phyloP scores from a whole-genome alignment of 92 coral and sea anemone genomes.

The Blastomussa wellsi region DNA sequence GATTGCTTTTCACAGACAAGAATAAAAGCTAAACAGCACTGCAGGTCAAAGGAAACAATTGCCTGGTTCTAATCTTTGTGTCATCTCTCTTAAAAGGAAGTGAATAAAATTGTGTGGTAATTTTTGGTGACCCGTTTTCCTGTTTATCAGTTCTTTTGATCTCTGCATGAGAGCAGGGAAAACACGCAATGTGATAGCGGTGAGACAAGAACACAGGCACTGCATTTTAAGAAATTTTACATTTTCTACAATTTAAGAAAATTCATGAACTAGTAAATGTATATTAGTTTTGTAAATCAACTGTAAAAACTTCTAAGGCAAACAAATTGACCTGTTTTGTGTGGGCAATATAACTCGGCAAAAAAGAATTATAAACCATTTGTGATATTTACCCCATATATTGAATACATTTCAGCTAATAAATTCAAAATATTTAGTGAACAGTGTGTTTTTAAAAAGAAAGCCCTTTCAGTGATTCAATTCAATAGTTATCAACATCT shows the following conservation, averaged over 20 bases:
- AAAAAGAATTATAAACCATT: background rate
- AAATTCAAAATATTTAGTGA: background rate
- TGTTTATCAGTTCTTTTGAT: slow-evolving; percentile 19
- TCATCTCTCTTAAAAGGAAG: slow-evolving; percentile 24
- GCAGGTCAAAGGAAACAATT: background rate
- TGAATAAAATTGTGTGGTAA: background rate
- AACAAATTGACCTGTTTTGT: background rate
- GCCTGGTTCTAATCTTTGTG: background rate
- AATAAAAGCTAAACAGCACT: background rate
- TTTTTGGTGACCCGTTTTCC: slow-evolving; percentile 28
- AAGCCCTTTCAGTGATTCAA: background rate
- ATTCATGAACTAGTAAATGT: background rate
- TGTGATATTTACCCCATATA: background rate
- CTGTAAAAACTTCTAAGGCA: background rate
- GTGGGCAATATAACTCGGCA: background rate
- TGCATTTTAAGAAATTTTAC: background rate
- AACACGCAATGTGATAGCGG: slow-evolving; percentile 22
- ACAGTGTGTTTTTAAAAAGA: background rate
- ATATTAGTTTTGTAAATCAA: background rate
- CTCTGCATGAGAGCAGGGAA: slow-evolving; percentile 21
- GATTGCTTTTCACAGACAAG: slow-evolving; percentile 7
- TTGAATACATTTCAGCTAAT: background rate
- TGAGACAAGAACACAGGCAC: background rate
- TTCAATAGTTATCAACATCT: background rate
- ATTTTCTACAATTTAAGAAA: background rate